phyloP scores from a whole-genome alignment of 2,888 invertebrate genomes.

The Isoperla grammatica region DNA sequence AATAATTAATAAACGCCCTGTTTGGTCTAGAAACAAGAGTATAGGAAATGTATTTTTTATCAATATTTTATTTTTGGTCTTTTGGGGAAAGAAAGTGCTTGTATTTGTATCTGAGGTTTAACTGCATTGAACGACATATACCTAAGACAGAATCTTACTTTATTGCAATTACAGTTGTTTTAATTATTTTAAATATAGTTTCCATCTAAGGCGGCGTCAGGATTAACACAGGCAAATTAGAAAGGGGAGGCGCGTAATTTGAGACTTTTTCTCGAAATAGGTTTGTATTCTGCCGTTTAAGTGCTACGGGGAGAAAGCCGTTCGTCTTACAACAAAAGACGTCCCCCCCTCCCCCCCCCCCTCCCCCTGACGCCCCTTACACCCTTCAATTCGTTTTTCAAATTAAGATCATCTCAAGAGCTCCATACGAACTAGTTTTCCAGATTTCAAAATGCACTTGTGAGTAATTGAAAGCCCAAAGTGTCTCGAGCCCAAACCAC shows the following conservation, averaged over 20 bases:
- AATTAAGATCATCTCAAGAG: slow-evolving; percentile 20
- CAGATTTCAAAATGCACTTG: background rate
- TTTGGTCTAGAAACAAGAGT: too few species aligned
- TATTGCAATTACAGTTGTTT: too few species aligned
- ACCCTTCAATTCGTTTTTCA: slow-evolving; percentile 23
- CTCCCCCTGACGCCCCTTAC: background rate
- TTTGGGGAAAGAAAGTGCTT: too few species aligned
- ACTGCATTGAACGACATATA: too few species aligned
- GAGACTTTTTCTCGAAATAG: slow-evolving; percentile 9
- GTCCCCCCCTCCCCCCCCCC: background rate
- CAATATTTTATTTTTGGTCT: too few species aligned
- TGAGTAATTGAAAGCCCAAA: background rate
- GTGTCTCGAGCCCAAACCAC: background rate
- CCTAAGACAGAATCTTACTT: too few species aligned
- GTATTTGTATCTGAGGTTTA: too few species aligned
- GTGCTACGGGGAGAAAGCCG: background rate
- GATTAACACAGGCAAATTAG: background rate
- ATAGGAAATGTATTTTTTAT: too few species aligned
- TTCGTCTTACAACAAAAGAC: slow-evolving; percentile 1
- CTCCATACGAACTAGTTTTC: background rate
- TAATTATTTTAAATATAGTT: too few species aligned
- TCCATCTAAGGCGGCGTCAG: too few species aligned
- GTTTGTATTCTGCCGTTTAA: slow-evolving; percentile 1
- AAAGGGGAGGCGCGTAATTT: slow-evolving; percentile 1
- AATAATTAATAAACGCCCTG: too few species aligned